These are phyloP conservation scores for Brienomyrus brachyistius DNA, from an alignment of 2,113 vertebrate genomes.

Conservation along the genomic window DNA sequence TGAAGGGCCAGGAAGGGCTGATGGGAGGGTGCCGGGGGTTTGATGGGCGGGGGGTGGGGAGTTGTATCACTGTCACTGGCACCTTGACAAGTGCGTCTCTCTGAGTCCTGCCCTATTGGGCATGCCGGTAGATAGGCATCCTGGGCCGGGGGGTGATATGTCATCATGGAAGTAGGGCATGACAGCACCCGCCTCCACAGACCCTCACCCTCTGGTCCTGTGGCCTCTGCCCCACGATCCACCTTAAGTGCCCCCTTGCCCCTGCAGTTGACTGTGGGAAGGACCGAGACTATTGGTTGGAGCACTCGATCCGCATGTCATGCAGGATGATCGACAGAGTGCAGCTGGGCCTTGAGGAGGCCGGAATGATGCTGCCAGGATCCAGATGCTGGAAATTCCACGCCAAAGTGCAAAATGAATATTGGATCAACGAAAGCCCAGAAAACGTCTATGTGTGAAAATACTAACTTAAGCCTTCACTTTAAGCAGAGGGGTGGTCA, in stretches of 20 bases:
- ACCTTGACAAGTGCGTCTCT: not conserved
- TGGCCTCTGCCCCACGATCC: not conserved
- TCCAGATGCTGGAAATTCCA: not conserved
- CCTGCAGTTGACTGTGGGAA: not conserved
- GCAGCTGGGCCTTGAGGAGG: not conserved
- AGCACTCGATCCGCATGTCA: not conserved
- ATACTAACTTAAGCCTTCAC: not conserved
- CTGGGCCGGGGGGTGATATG: not conserved
- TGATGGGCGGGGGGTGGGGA: not conserved
- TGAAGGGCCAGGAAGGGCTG: too few species aligned
- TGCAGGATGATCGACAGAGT: not conserved
- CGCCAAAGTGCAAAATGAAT: not conserved
- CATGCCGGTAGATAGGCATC: not conserved
- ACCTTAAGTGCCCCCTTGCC: not conserved
- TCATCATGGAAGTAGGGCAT: not conserved
- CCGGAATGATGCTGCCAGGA: not conserved
- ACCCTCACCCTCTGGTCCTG: not conserved
- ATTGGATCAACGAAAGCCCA: not conserved
- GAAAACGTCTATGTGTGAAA: not conserved
- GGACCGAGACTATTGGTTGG: not conserved
- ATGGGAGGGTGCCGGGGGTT: too few species aligned
- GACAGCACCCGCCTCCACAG: not conserved
- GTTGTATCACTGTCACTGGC: not conserved
- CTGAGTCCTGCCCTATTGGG: not conserved
- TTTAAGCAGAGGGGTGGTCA: not conserved